Percentiles rank a stretch among this genome's conserved stretches.
phyloP scores from a whole-genome alignment of 2,888 invertebrate species.

The Nomada ruficornis region DNA sequence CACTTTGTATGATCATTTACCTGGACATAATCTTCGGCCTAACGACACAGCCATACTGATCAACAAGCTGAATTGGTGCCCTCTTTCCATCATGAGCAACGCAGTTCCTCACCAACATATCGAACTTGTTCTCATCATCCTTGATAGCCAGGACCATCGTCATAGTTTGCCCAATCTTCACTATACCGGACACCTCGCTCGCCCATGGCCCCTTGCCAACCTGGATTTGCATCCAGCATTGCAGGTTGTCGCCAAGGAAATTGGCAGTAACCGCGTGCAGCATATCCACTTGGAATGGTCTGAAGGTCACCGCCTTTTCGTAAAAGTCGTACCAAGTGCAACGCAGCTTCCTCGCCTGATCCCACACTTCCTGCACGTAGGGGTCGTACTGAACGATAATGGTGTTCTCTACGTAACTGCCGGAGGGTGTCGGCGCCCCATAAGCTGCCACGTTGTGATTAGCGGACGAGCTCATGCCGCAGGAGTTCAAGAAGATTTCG shows the following conservation, averaged over 20 bases:
- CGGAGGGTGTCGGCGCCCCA: constrained; percentile 95
- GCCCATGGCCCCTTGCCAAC: constrained; percentile 99
- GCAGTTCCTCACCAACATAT: constrained; percentile 97
- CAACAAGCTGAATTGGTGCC: constrained; percentile 96
- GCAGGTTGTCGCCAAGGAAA: constrained; percentile 97
- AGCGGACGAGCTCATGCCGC: constrained; percentile 97
- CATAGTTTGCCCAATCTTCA: constrained; percentile 98
- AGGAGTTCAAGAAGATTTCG: constrained; percentile 96
- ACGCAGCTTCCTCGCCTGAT: constrained; percentile 95
- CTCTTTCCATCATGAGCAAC: constrained; percentile 97
- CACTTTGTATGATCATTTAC: constrained; percentile 61
- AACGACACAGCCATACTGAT: constrained; percentile 96
- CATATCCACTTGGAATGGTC: constrained; percentile 98
- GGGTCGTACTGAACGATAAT: constrained; percentile 98
- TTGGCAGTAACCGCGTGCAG: constrained; percentile 97
- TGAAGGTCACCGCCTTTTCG: constrained; percentile 96
- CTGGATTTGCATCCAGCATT: constrained; percentile 99
- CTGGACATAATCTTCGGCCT: constrained; percentile 96
- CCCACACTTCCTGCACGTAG: constrained; percentile 97
- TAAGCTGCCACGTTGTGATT: constrained; percentile 94
- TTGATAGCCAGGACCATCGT: constrained; percentile 98
- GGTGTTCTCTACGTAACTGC: constrained; percentile 97
- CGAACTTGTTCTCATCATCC: constrained; percentile 98
- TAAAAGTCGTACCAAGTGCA: constrained; percentile 99
- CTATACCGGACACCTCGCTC: constrained; percentile 97